Evolutionary conservation across 1,140 invertebrate genomes (phyloP).

Genomic region (Sycophaga agraensis): DNA sequence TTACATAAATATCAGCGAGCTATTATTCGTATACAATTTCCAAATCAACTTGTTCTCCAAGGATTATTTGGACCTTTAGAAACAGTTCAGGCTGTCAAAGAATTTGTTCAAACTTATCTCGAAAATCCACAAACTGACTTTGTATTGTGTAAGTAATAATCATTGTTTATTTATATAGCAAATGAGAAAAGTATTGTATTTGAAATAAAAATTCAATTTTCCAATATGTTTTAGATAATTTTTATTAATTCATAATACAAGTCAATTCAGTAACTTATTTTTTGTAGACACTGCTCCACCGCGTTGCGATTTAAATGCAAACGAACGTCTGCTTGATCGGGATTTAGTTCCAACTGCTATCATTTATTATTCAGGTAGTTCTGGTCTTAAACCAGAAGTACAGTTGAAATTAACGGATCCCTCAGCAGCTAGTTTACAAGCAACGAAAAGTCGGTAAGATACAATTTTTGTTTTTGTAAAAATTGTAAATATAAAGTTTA

Average conservation of each 20-base stretch:
- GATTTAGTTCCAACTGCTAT: conserved; percentile 75
- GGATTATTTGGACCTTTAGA: conserved; percentile 74
- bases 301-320: conserved; percentile 64
- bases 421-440: conserved; percentile 49
- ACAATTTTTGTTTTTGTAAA: background rate
- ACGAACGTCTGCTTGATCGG: conserved; percentile 65
- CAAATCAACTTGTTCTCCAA: conserved; percentile 77
- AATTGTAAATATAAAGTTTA: too few species aligned
- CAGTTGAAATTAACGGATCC: conserved; percentile 55
- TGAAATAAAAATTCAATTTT: background rate
- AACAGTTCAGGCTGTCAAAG: conserved; percentile 65
- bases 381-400: conserved; percentile 52
- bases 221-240: background rate
- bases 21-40: conserved; percentile 79
- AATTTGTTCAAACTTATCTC: conserved; percentile 72
- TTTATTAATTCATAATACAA: background rate
- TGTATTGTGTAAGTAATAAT: conserved; percentile 72
- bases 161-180: too few species aligned
- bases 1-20: conserved; percentile 70
- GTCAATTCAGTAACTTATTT: background rate
- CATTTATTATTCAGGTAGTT: conserved; percentile 66
- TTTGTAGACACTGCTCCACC: conserved; percentile 72
- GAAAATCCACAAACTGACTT: conserved; percentile 64
- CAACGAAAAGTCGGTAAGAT: conserved; percentile 53
- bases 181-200: too few species aligned